A percentile compares a stretch with the other conserved stretches of the same genome.
Evolutionary conservation across 2,888 invertebrate species (phyloP).

Genomic region (Antitype chi): DNA sequence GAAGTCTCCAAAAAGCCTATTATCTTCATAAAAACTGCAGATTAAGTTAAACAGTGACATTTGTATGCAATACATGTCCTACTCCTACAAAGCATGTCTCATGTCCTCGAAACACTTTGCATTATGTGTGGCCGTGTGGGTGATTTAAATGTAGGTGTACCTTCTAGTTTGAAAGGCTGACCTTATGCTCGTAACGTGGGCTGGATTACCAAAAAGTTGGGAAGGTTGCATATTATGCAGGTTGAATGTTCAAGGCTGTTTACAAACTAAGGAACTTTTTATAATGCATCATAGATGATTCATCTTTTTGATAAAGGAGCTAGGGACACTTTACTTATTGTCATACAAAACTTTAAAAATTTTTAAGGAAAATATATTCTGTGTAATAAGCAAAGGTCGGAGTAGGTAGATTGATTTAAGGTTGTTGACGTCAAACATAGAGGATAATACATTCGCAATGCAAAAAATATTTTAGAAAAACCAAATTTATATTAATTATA

Average conservation of each 20-base stretch:
- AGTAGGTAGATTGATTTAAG: too few relatives aligned
- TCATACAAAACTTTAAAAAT: neutral
- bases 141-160: constrained; percentile 68
- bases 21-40: neutral
- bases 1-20: neutral
- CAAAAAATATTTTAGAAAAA: too few relatives aligned
- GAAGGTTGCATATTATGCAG: constrained; percentile 36
- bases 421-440: too few relatives aligned
- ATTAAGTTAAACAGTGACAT: constrained; percentile 38
- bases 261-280: neutral
- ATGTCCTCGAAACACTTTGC: constrained; percentile 66
- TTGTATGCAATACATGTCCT: constrained; percentile 37
- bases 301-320: neutral
- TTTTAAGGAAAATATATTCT: too few relatives aligned
- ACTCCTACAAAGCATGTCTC: constrained; percentile 9
- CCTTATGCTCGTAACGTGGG: constrained; percentile 54
- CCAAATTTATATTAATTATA: too few relatives aligned
- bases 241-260: constrained; percentile 9
- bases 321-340: neutral
- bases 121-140: constrained; percentile 72
- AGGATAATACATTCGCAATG: too few relatives aligned
- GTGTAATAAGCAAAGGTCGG: too few relatives aligned
- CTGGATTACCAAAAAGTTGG: constrained; percentile 43
- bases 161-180: constrained; percentile 67
- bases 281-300: neutral